Percentiles rank a stretch among this genome's conserved stretches.
Conservation (phyloP, 2,113 vertebrate genomes). For the Cynopterus brachyotis region DNA sequence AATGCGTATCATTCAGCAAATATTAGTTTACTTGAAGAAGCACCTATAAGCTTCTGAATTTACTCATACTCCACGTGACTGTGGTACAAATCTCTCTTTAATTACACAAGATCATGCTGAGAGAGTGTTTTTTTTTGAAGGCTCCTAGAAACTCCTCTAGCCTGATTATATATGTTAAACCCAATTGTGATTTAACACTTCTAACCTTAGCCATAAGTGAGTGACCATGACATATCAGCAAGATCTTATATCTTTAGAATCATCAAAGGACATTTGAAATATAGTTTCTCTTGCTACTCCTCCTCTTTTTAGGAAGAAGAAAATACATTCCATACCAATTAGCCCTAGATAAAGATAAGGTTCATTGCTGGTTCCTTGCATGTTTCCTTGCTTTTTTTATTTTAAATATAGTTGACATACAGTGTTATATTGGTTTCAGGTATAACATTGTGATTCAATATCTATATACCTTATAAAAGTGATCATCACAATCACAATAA, state of each 20-base stretch:
- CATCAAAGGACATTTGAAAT: slow-evolving; percentile 33
- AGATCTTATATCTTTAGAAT: slow-evolving; percentile 32
- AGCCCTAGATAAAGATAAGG: neutral
- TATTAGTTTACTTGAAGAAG: neutral
- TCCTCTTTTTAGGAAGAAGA: slow-evolving; percentile 9
- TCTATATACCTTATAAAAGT: neutral
- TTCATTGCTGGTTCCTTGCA: neutral
- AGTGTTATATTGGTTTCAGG: neutral
- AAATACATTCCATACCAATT: neutral
- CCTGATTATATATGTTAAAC: slow-evolving; percentile 40
- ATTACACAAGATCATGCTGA: neutral
- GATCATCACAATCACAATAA: neutral
- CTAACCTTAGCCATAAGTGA: neutral
- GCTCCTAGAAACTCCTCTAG: neutral
- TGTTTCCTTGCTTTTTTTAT: neutral
- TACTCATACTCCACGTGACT: neutral
- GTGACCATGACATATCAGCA: neutral
- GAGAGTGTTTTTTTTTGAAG: slow-evolving; percentile 8
- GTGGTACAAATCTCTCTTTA: neutral
- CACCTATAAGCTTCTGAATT: slow-evolving; percentile 1
- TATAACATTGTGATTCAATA: neutral
- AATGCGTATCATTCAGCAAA: neutral
- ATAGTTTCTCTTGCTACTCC: neutral
- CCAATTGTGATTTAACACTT: slow-evolving; percentile 34
- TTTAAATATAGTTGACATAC: neutral